These are phyloP conservation scores for Hydrophis major DNA, from an alignment of 2,797 vertebrate species.

Conservation along the genomic window DNA sequence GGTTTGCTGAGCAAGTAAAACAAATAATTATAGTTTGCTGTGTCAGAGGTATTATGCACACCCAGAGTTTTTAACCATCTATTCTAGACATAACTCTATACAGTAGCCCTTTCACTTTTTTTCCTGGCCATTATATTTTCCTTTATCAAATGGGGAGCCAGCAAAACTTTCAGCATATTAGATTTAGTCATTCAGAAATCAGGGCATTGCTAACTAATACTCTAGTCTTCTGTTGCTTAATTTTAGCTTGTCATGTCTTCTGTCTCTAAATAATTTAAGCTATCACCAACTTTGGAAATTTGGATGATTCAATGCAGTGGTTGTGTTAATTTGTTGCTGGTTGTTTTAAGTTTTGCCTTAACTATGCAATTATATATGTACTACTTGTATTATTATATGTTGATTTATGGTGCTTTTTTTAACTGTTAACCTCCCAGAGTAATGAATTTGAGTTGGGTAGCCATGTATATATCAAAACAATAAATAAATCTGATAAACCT, in stretches of 20 bases:
- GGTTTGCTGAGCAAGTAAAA: background rate
- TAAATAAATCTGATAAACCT: background rate
- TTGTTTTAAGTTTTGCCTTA: background rate
- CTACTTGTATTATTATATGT: background rate
- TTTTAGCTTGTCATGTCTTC: background rate
- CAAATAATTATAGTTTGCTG: background rate
- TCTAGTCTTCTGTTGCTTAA: background rate
- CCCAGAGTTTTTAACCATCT: background rate
- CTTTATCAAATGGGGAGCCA: background rate
- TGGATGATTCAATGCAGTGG: background rate
- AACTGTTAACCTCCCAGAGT: background rate
- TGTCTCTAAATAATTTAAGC: background rate
- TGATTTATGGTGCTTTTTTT: background rate
- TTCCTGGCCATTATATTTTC: background rate
- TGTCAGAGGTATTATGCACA: background rate
- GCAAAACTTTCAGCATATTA: background rate
- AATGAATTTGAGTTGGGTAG: background rate
- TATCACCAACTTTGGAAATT: background rate
- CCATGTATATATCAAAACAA: background rate
- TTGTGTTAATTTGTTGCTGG: background rate
- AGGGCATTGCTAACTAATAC: background rate
- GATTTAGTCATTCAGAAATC: background rate
- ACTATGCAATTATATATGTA: background rate
- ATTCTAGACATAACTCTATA: background rate
- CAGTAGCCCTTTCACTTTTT: background rate